Evolutionary conservation across 1,140 invertebrate genomes (phyloP).

Genomic region (Anadara kagoshimensis): DNA sequence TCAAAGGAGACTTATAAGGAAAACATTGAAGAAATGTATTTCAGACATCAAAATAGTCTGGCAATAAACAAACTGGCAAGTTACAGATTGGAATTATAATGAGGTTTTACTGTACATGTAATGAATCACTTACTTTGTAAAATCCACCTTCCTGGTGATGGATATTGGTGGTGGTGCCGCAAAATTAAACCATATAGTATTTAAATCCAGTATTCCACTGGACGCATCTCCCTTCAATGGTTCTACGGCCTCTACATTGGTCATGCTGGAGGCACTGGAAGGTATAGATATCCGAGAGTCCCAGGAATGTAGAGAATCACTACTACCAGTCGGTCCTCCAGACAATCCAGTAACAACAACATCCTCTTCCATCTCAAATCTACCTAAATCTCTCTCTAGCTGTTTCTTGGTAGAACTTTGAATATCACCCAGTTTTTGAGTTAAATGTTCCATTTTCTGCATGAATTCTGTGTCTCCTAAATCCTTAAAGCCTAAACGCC

Average conservation of each 20-base stretch:
- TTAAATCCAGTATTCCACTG: slow-evolving; percentile 83
- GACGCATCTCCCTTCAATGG: slow-evolving; percentile 73
- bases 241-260: slow-evolving; percentile 24
- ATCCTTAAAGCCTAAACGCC: slow-evolving; percentile 76
- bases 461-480: slow-evolving; percentile 45
- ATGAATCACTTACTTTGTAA: slow-evolving; percentile 81
- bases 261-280: slow-evolving; percentile 43
- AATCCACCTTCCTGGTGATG: slow-evolving; percentile 95
- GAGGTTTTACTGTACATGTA: too few species aligned
- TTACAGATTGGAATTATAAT: too few species aligned
- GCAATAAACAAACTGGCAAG: too few species aligned
- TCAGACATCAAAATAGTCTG: too few species aligned
- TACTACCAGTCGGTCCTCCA: neutral
- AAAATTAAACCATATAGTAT: slow-evolving; percentile 97
- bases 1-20: too few species aligned
- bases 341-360: neutral
- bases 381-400: slow-evolving; percentile 35
- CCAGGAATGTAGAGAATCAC: slow-evolving; percentile 49
- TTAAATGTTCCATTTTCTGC: slow-evolving; percentile 55
- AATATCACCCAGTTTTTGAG: slow-evolving; percentile 51
- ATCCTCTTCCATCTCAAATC: slow-evolving; percentile 4
- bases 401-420: slow-evolving; percentile 45
- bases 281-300: slow-evolving; percentile 61
- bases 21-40: too few species aligned
- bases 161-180: slow-evolving; percentile 95